A percentile compares a stretch with the other conserved stretches of the same genome.
phyloP scores from a whole-genome alignment of 2,888 invertebrate species.

The Pachydiplax longipennis region DNA sequence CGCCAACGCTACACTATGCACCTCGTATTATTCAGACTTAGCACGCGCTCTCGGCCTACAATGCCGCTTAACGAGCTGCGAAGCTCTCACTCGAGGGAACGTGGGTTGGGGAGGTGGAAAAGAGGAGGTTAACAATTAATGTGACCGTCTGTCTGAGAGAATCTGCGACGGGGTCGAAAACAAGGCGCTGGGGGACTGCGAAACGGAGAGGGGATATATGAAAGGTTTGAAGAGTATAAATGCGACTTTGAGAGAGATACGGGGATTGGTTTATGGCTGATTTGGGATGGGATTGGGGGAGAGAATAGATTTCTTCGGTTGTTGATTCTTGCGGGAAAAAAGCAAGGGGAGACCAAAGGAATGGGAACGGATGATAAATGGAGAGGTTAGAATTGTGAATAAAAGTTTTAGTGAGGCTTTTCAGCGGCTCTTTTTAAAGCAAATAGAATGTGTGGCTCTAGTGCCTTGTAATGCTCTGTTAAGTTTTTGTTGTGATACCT shows the following conservation, averaged over 20 bases:
- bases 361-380: background rate
- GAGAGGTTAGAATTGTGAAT: too few species aligned
- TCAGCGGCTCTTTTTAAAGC: too few species aligned
- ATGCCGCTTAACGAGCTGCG: slow-evolving; percentile 43
- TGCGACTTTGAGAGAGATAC: background rate
- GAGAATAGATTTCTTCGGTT: too few species aligned
- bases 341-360: background rate
- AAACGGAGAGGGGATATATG: background rate
- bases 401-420: too few species aligned
- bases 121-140: slow-evolving; percentile 25
- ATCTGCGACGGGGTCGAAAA: background rate
- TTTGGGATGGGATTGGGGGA: background rate
- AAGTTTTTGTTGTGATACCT: too few species aligned
- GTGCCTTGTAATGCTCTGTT: too few species aligned
- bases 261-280: background rate
- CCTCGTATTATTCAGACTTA: slow-evolving; percentile 37
- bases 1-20: background rate
- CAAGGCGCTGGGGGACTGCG: background rate
- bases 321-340: too few species aligned
- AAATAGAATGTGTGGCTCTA: too few species aligned
- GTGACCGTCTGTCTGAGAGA: slow-evolving; percentile 17
- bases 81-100: background rate
- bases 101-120: background rate
- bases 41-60: slow-evolving; percentile 30
- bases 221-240: background rate